Evolutionary conservation across 2,888 invertebrate species (phyloP).

Genomic region (Andrena haemorrhoa): DNA sequence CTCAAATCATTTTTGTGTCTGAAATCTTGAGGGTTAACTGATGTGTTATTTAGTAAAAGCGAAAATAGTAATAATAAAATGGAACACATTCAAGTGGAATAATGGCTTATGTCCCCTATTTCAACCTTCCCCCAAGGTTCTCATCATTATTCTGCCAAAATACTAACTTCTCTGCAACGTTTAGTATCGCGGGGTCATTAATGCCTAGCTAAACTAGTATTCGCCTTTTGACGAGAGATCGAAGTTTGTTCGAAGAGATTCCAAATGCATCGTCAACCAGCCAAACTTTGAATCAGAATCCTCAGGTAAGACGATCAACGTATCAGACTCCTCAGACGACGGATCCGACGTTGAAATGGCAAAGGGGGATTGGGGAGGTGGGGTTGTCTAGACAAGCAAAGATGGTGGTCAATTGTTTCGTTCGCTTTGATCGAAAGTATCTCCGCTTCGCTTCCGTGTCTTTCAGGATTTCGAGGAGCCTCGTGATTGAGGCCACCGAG

Average conservation of each 20-base stretch:
- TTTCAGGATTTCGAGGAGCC: constrained; percentile 38
- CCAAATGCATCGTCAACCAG: neutral
- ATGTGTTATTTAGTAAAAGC: no score
- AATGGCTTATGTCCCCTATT: no score
- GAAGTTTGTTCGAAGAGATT: constrained; percentile 19
- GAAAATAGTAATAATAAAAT: no score
- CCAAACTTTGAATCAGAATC: constrained; percentile 19
- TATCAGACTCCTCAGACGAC: constrained; percentile 22
- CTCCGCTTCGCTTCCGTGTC: constrained; percentile 16
- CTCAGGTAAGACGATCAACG: constrained; percentile 5
- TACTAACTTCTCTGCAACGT: neutral
- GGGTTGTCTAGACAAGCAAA: constrained; percentile 35
- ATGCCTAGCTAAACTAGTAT: constrained; percentile 13
- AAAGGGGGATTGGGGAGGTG: constrained; percentile 9
- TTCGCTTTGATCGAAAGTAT: constrained; percentile 53
- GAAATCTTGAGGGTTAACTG: no score
- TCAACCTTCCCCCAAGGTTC: no score
- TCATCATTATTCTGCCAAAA: neutral
- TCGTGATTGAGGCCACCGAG: constrained; percentile 36
- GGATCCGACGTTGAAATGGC: constrained; percentile 1
- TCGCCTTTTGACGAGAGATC: constrained; percentile 16
- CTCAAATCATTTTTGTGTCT: no score
- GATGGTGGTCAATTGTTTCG: constrained; percentile 58
- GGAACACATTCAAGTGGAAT: no score
- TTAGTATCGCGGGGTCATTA: constrained; percentile 4